Evolutionary conservation across 2,113 vertebrate genomes (phyloP), one percentile per base, ranked within the genome.

Genomic region (Vidua macroura): DNA sequence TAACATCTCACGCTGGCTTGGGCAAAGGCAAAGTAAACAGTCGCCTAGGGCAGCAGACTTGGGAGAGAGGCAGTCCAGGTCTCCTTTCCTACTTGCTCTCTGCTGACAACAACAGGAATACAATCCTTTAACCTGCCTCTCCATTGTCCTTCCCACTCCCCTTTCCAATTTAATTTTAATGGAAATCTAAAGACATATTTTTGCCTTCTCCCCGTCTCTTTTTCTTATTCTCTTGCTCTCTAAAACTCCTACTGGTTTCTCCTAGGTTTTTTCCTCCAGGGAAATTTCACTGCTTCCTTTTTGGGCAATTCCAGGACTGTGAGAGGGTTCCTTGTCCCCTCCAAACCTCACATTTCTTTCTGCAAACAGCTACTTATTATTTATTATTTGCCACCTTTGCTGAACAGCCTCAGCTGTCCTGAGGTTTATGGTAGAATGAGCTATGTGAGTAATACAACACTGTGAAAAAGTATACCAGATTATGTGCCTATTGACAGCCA

Each of bases 1-100:
- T 76, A 94, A 88, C 35, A 35, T 95, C 83, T 93, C 83, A 86
- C 0, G 41, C 94, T 96, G 86, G 66, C 88, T 96, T 92, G 92
- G 91, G 86, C 91, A 95, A 88, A 96, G 64, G 46, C 83, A 90
- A 81, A 92, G 80, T 63, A 86, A 96, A 95, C 56, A 91, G 80
- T 88, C 0, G 52, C 91, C 95, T 93, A 78, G 64, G 91, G 95
- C 86, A 93, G 72, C 39, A 78, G 68, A 67, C 68, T 41, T 88
- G 43, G 48, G 64, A 90, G 76, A 81, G 56, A 67, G 14, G 80
- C 64, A 37, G 64, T 75, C 72, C 76, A 83, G 60, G 48, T 94
- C 68, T 93, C 3, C 1, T 74, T 95, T 90, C 35, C 52, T 86
- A 48, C 68, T 90, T 2, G 1, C 19, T 90, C 35, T 82, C 51